These are phyloP conservation scores for Cabera pusaria DNA, from an alignment of 2,888 invertebrate genomes.

Conservation along the genomic window DNA sequence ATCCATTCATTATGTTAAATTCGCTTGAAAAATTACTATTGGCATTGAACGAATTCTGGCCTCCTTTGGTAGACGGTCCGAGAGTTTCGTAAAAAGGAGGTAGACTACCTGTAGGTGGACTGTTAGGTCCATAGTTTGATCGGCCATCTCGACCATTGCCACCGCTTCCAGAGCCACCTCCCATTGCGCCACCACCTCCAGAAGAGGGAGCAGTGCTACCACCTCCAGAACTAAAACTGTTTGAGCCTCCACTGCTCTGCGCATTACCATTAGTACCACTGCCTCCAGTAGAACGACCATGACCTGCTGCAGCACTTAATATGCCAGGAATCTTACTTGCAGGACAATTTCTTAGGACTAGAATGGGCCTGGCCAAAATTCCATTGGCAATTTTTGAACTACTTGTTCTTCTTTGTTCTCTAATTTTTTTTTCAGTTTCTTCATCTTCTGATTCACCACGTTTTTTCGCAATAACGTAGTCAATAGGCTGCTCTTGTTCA, in stretches of 20 bases:
- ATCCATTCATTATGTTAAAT: slow-evolving; percentile 87
- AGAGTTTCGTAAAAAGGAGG: slow-evolving; percentile 95
- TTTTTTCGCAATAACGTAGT: slow-evolving; percentile 93
- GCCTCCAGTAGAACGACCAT: slow-evolving; percentile 87
- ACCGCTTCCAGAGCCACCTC: slow-evolving; percentile 90
- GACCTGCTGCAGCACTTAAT: slow-evolving; percentile 90
- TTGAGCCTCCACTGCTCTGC: slow-evolving; percentile 75
- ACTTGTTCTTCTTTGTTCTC: slow-evolving; percentile 87
- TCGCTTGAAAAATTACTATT: slow-evolving; percentile 86
- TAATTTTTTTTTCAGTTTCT: slow-evolving; percentile 86
- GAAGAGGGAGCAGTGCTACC: slow-evolving; percentile 83
- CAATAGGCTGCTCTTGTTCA: slow-evolving; percentile 94
- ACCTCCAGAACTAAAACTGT: slow-evolving; percentile 81
- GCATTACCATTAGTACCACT: slow-evolving; percentile 79
- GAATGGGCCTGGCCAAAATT: slow-evolving; percentile 76
- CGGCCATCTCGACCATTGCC: slow-evolving; percentile 91
- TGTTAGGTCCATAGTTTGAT: slow-evolving; percentile 93
- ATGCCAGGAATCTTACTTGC: slow-evolving; percentile 85
- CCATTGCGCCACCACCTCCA: slow-evolving; percentile 84
- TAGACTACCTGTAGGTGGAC: slow-evolving; percentile 92
- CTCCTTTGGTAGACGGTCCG: slow-evolving; percentile 85
- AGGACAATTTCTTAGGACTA: slow-evolving; percentile 82
- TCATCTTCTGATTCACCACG: slow-evolving; percentile 87
- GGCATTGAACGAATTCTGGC: slow-evolving; percentile 89
- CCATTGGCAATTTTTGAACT: slow-evolving; percentile 86